phyloP scores from a whole-genome alignment of 2,888 invertebrate species.

The Coleophora flavipennella region DNA sequence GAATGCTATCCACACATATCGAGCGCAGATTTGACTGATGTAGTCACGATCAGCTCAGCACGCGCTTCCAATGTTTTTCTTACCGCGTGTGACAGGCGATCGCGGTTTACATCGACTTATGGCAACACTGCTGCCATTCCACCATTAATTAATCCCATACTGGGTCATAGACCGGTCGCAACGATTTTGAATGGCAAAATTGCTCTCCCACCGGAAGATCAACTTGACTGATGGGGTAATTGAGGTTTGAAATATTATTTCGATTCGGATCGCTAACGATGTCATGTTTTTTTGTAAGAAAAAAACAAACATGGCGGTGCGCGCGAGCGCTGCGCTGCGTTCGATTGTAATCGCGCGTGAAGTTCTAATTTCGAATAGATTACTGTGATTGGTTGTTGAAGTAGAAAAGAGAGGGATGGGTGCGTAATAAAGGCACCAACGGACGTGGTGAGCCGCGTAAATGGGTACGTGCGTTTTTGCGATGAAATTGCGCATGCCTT shows the following conservation, averaged over 20 bases:
- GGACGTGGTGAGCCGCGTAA: slow-evolving; percentile 33
- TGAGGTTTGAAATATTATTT: slow-evolving; percentile 50
- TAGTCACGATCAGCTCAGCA: slow-evolving; percentile 45
- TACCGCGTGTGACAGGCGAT: slow-evolving; percentile 31
- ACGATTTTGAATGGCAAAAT: slow-evolving; percentile 61
- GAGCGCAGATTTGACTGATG: slow-evolving; percentile 61
- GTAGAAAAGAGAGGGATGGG: slow-evolving; percentile 27
- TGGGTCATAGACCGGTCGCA: slow-evolving; percentile 34
- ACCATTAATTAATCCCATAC: slow-evolving; percentile 56
- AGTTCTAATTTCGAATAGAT: slow-evolving; percentile 53
- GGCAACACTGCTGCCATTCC: slow-evolving; percentile 31
- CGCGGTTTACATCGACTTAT: slow-evolving; percentile 47
- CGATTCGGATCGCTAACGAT: slow-evolving; percentile 33
- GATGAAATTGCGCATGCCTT: slow-evolving; percentile 25
- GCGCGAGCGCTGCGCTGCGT: slow-evolving; percentile 8
- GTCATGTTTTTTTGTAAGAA: slow-evolving; percentile 20
- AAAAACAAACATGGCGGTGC: slow-evolving; percentile 10
- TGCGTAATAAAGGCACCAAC: slow-evolving; percentile 34
- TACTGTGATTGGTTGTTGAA: slow-evolving; percentile 44
- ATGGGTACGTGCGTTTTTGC: slow-evolving; percentile 38
- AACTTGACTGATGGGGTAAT: slow-evolving; percentile 50
- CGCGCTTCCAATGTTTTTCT: slow-evolving; percentile 52
- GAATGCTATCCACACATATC: slow-evolving; percentile 44
- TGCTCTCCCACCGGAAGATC: slow-evolving; percentile 30
- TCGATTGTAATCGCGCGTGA: slow-evolving; percentile 40